These are phyloP conservation scores for Corythornis cristatus DNA, from an alignment of 2,113 vertebrate genomes.

Conservation along the genomic window DNA sequence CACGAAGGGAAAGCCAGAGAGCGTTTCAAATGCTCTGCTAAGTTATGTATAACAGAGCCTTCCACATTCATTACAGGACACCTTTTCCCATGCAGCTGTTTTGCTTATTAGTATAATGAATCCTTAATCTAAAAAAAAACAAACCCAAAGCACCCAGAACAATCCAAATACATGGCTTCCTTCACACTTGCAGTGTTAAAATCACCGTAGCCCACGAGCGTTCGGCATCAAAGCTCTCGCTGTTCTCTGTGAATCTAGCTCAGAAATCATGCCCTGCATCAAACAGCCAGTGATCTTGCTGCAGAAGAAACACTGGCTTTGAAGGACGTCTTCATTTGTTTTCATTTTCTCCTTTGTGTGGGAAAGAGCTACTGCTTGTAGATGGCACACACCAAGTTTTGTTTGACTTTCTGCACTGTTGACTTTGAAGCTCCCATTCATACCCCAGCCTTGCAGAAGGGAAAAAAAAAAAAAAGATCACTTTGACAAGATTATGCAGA, in stretches of 20 bases:
- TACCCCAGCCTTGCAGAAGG: not conserved
- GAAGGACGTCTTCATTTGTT: constrained; percentile 25
- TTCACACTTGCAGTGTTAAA: not conserved
- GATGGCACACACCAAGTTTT: not conserved
- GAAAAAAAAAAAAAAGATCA: not conserved
- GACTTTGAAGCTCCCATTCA: not conserved
- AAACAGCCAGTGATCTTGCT: not conserved
- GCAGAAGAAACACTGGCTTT: not conserved
- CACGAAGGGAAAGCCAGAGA: constrained; percentile 8
- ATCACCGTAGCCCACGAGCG: rapidly evolving
- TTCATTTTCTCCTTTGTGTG: not conserved
- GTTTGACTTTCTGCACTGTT: not conserved
- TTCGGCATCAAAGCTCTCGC: not conserved
- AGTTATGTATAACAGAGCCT: not conserved
- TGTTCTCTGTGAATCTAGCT: not conserved
- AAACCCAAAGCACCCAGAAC: not conserved
- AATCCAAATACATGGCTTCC: not conserved
- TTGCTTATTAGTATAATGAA: constrained; percentile 4
- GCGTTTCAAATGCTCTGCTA: not conserved
- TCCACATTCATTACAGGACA: not conserved
- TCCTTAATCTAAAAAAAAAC: not conserved
- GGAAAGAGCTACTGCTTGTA: not conserved
- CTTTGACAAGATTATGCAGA: not conserved
- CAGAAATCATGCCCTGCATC: not conserved
- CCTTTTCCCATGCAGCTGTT: not conserved